phyloP scores from a whole-genome alignment of 2,888 invertebrate genomes.

The Tridacna crocea region DNA sequence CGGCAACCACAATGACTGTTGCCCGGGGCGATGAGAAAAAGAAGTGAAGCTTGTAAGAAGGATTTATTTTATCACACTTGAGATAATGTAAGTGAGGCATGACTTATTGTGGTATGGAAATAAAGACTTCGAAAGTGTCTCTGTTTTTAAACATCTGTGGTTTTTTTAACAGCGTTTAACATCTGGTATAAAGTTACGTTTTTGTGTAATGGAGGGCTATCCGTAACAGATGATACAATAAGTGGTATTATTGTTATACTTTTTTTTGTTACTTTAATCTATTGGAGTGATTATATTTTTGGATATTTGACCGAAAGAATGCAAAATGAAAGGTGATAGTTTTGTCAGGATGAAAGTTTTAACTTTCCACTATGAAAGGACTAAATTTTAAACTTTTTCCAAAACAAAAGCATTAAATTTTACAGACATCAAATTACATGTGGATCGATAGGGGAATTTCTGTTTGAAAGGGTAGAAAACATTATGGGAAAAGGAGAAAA shows the following conservation, averaged over 20 bases:
- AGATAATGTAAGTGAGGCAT: conserved; percentile 16
- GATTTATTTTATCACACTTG: conserved; percentile 18
- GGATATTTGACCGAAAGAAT: too few species aligned
- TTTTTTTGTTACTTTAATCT: too few species aligned
- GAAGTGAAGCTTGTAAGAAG: conserved; percentile 23
- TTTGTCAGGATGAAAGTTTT: too few species aligned
- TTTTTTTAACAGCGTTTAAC: conserved; percentile 16
- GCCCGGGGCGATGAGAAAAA: conserved; percentile 22
- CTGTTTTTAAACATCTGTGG: conserved; percentile 22
- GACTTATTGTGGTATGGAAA: conserved; percentile 15
- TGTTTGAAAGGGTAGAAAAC: too few species aligned
- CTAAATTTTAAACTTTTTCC: too few species aligned
- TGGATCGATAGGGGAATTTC: too few species aligned
- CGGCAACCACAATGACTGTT: conserved; percentile 28
- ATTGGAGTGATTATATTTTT: too few species aligned
- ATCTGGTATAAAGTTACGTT: conserved; percentile 21
- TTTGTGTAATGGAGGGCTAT: conserved; percentile 6
- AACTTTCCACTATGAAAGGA: too few species aligned
- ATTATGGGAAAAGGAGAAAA: too few species aligned
- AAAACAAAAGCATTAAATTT: too few species aligned
- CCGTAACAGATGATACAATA: not conserved
- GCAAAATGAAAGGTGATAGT: too few species aligned
- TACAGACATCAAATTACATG: too few species aligned
- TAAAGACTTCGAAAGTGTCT: conserved; percentile 17
- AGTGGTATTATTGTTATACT: not conserved